A percentile compares a stretch with the other conserved stretches of the same genome.
These are phyloP conservation scores for Clostera curtula DNA, from an alignment of 2,888 invertebrate species.

Conservation along the genomic window DNA sequence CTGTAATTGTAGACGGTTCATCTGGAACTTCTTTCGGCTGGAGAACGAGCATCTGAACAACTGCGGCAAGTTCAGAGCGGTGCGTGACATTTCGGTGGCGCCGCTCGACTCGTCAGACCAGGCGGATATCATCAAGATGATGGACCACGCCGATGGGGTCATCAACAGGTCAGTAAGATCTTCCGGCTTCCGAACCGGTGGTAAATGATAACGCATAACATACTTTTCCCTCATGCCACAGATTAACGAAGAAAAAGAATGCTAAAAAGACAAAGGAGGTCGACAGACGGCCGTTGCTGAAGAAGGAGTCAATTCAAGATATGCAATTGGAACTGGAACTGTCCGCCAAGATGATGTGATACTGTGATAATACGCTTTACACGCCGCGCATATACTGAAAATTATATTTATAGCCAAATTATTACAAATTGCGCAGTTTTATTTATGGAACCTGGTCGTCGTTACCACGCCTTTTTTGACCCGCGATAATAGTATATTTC, in stretches of 20 bases:
- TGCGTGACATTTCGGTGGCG: slow-evolving; percentile 96
- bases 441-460: too few relatives aligned
- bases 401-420: slow-evolving; percentile 28
- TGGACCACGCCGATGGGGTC: slow-evolving; percentile 95
- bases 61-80: slow-evolving; percentile 98
- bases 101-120: slow-evolving; percentile 96
- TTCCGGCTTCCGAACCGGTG: background rate
- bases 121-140: slow-evolving; percentile 91
- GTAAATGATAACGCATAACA: background rate
- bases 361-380: slow-evolving; percentile 50
- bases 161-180: slow-evolving; percentile 79
- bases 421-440: too few relatives aligned
- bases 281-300: slow-evolving; percentile 72
- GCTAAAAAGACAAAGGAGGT: slow-evolving; percentile 75
- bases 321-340: slow-evolving; percentile 61
- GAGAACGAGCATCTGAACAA: slow-evolving; percentile 99
- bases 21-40: slow-evolving; percentile 99
- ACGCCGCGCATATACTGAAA: too few relatives aligned
- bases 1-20: slow-evolving; percentile 83
- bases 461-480: too few relatives aligned
- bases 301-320: slow-evolving; percentile 70
- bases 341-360: slow-evolving; percentile 66
- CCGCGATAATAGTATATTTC: too few relatives aligned
- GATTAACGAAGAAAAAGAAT: slow-evolving; percentile 76
- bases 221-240: slow-evolving; percentile 21